Evolutionary conservation across 2,888 invertebrate species (phyloP), one percentile per base, ranked within the genome.

Genomic region (Rhamphomyia laevipes): DNA sequence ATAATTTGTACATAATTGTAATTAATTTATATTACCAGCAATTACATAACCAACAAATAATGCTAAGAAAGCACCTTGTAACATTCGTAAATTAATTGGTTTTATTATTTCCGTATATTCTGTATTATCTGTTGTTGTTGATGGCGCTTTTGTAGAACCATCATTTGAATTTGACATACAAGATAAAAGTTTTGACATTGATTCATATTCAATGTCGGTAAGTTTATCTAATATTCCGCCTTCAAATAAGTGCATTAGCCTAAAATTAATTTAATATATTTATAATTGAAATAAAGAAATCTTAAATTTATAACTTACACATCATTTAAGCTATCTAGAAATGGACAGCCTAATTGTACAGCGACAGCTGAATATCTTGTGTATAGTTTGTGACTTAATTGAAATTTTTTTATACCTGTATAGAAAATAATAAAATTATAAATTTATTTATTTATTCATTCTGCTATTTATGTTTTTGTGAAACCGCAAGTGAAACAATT

Each of bases 291-390:
- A 13, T 10, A 9, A 5, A 38, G 16, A 45, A 38, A 16, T 6
- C 15, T 31, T 18, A 33, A 23, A 10, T 4, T 21, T 21, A 27
- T 18, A 13, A 2, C 75, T 73, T 70, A 85, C 85, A 83, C 80
- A 64, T 76, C 74, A 63, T 86, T 84, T 48, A 86, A 76, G 54
- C 82, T 82, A 59, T 84, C 82, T 37, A 83, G 71, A 61, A 79
- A 86, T 2, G 85, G 85, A 59, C 84, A 84, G 13, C 86, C 86
- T 45, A 81, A 75, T 72, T 85, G 86, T 48, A 86, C 71, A 1
- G 85, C 85, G 40, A 86, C 82, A 0, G 85, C 85, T 0, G 86
- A 86, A 63, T 86, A 86, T 40, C 84, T 76, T 0, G 85, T 86
- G 57, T 83, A 84, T 11, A 86, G 69, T 65, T 85, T 85, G 61